phyloP scores from a whole-genome alignment of 2,888 invertebrate species.

The Acrobasis suavella region DNA sequence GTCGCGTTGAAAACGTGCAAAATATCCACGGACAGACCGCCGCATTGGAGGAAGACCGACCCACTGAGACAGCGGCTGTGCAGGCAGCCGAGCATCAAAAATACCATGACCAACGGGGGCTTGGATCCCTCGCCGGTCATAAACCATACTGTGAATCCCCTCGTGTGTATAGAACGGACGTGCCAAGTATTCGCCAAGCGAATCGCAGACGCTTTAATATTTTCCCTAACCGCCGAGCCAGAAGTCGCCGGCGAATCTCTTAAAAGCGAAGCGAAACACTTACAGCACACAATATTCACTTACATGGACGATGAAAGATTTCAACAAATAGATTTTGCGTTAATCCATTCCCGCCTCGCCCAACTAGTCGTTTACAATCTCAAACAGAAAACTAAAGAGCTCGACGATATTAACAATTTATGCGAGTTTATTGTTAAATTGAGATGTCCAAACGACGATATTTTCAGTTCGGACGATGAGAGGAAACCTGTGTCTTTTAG shows the following conservation, averaged over 20 bases:
- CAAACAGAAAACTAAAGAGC: slow-evolving; percentile 65
- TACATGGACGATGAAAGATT: slow-evolving; percentile 87
- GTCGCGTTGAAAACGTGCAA: slow-evolving; percentile 81
- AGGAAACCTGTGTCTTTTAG: slow-evolving; percentile 52
- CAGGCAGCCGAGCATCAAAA: slow-evolving; percentile 56
- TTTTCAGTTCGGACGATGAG: slow-evolving; percentile 83
- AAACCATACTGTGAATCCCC: slow-evolving; percentile 68
- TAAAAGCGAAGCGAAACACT: slow-evolving; percentile 86
- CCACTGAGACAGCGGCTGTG: slow-evolving; percentile 60
- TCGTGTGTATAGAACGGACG: slow-evolving; percentile 71
- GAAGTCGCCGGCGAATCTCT: slow-evolving; percentile 82
- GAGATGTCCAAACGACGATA: slow-evolving; percentile 74
- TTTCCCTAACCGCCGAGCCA: slow-evolving; percentile 79
- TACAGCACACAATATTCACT: slow-evolving; percentile 85
- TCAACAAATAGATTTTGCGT: slow-evolving; percentile 83
- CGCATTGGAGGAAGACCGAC: slow-evolving; percentile 64
- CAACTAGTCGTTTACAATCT: slow-evolving; percentile 84
- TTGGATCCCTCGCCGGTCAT: slow-evolving; percentile 45
- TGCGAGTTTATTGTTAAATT: slow-evolving; percentile 66
- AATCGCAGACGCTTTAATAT: slow-evolving; percentile 84
- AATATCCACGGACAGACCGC: slow-evolving; percentile 65
- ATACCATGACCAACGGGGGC: slow-evolving; percentile 52
- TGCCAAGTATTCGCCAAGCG: slow-evolving; percentile 86
- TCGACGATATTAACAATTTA: slow-evolving; percentile 66
- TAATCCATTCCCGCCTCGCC: slow-evolving; percentile 85